Percentiles rank a stretch among this genome's conserved stretches.
Evolutionary conservation across 2,113 vertebrate genomes (phyloP).

Genomic region (Lycaon pictus): DNA sequence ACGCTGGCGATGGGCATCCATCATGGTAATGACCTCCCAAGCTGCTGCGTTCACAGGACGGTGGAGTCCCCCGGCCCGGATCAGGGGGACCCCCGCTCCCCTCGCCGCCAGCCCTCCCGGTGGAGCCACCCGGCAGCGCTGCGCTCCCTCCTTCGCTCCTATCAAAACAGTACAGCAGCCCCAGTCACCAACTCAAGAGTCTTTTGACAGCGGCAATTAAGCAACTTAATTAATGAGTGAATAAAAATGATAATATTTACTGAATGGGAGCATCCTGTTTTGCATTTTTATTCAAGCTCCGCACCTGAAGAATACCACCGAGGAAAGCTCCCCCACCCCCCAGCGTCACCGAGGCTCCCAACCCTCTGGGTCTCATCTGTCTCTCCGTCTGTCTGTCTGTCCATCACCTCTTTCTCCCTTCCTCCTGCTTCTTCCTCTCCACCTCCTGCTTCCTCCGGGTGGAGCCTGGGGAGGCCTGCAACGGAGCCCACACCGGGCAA

Average conservation of each 20-base stretch:
- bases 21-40: not conserved
- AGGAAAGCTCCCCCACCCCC: slow-evolving; percentile 18
- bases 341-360: not conserved
- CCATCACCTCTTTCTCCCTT: slow-evolving; percentile 13
- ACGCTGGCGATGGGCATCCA: not conserved
- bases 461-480: slow-evolving; percentile 2
- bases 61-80: too few relatives aligned
- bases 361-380: too few relatives aligned
- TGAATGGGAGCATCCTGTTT: slow-evolving; percentile 91
- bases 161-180: slow-evolving; percentile 86
- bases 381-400: too few relatives aligned
- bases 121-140: not conserved
- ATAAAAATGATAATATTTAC: slow-evolving; percentile 95
- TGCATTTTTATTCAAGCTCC: slow-evolving; percentile 90
- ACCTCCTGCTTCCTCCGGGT: accelerated
- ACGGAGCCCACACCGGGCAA: accelerated
- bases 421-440: not conserved
- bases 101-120: not conserved
- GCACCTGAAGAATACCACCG: slow-evolving; percentile 87
- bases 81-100: too few relatives aligned
- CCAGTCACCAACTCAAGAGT: slow-evolving; percentile 89
- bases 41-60: too few relatives aligned
- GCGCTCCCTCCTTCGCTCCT: slow-evolving; percentile 78
- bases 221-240: slow-evolving; percentile 93
- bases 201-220: slow-evolving; percentile 95